phyloP scores from a whole-genome alignment of 2,113 vertebrate genomes.

The Eretmodus cyanostictus region DNA sequence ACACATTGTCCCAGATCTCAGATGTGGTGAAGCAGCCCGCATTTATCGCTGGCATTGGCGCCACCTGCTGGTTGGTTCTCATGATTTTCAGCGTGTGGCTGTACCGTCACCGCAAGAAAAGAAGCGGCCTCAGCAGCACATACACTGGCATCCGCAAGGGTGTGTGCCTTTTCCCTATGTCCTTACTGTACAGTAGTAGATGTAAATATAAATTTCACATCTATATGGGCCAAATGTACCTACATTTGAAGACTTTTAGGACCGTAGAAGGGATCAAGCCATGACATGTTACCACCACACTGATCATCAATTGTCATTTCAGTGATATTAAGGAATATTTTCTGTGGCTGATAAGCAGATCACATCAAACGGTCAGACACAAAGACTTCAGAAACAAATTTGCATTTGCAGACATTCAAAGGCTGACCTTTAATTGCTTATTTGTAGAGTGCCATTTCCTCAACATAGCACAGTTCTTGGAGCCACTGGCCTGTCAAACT shows the following conservation, averaged over 20 bases:
- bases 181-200: neutral
- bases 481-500: constrained; percentile 41
- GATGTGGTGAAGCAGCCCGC: constrained; percentile 91
- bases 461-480: neutral
- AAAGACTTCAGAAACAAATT: constrained; percentile 51
- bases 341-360: constrained; percentile 15
- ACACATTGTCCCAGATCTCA: constrained; percentile 86
- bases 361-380: constrained; percentile 32
- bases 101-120: constrained; percentile 89
- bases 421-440: constrained; percentile 61
- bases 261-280: neutral
- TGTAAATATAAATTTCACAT: neutral
- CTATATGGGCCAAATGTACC: neutral
- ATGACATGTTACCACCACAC: neutral
- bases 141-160: constrained; percentile 93
- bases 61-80: constrained; percentile 90
- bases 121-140: constrained; percentile 83
- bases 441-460: constrained; percentile 44
- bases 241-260: neutral
- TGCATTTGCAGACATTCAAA: constrained; percentile 57
- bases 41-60: constrained; percentile 90
- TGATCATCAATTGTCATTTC: neutral
- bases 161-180: constrained; percentile 32
- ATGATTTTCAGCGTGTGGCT: constrained; percentile 96
- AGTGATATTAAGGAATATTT: constrained; percentile 15